Evolutionary conservation across 30 jellyfish, hydroid and myxozoan species (phyloP).

Genomic region (Clytia hemisphaerica): DNA sequence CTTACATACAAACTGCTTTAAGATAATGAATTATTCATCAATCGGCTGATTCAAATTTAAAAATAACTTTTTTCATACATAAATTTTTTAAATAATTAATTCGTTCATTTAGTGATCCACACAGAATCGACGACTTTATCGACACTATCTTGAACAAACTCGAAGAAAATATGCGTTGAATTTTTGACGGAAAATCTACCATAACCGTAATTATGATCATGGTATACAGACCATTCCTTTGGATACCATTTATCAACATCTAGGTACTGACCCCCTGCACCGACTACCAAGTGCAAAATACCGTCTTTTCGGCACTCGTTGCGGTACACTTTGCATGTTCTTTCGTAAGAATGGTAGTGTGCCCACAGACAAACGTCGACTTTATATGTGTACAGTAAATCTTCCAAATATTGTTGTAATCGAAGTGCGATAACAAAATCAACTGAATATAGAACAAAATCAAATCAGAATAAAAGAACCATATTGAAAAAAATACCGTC

Average conservation of each 20-base stretch:
- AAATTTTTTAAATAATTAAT: too few relatives aligned
- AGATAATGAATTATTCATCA: too few relatives aligned
- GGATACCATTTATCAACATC: constrained; percentile 28
- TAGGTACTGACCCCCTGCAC: constrained; percentile 54
- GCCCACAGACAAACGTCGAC: constrained; percentile 74
- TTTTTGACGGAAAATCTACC: constrained; percentile 61
- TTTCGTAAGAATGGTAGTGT: constrained; percentile 67
- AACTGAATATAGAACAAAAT: too few relatives aligned
- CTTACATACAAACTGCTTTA: too few relatives aligned
- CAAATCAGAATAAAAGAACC: too few relatives aligned
- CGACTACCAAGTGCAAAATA: constrained; percentile 43
- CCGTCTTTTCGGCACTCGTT: constrained; percentile 53
- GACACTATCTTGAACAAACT: constrained; percentile 53
- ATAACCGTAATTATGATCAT: constrained; percentile 43
- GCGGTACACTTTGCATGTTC: constrained; percentile 55
- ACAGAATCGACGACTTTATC: constrained; percentile 30
- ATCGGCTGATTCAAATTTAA: too few relatives aligned
- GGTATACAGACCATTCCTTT: constrained; percentile 44
- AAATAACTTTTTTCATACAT: too few relatives aligned
- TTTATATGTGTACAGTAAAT: constrained; percentile 40
- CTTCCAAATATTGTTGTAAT: constrained; percentile 55
- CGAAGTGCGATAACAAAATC: too few relatives aligned
- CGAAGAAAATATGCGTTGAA: constrained; percentile 37
- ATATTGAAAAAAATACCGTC: too few relatives aligned
- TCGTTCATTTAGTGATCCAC: constrained; percentile 29